Evolutionary conservation across 2,797 vertebrate species (phyloP), one percentile per base, ranked within the genome.

Genomic region (Agapornis canus): DNA sequence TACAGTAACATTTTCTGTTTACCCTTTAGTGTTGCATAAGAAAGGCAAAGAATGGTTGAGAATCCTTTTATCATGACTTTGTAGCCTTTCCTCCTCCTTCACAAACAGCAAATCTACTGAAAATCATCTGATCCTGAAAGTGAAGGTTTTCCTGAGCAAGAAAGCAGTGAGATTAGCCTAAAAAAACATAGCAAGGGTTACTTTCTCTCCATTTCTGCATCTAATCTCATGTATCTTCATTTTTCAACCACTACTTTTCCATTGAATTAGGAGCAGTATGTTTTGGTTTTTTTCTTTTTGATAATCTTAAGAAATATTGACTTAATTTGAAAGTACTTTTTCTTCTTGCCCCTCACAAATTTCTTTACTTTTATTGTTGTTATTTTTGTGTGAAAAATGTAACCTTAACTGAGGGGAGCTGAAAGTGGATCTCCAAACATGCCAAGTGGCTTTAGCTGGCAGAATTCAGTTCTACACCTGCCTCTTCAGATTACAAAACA

Each of bases 181-280:
- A 43, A 88, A 82, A 92, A 64, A 52, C 52, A 19, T 4, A 64
- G 29, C 56, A 61, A 39, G 19, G 31, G 14, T 88, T 88, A 21
- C 9, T 80, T 10, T 83, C 66, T 66, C 37, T 39, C 29, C 45
- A 9, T 54, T 89, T 78, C 65, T 9, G 4, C 60, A 25, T 75
- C 31, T 71, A 35, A 82, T 56, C 39, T 92, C 64, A 78, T 94
- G 89, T 93, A 64, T 92, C 84, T 81, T 92, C 13, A 56, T 89
- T 83, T 94, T 88, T 75, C 4, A 39, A 80, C 69, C 22, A 56
- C 8, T 22, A n/a, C 8, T 95, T 89, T 86, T 86, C 26, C 51
- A 25, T 35, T 82, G 66, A 82, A 83, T 70, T 64, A 52, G 45
- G 29, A 94, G 5, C 49, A 80, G 31, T 45, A 10, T 29, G 76